Evolutionary conservation across 2,113 vertebrate species (phyloP).

Genomic region (Amazona vittata): DNA sequence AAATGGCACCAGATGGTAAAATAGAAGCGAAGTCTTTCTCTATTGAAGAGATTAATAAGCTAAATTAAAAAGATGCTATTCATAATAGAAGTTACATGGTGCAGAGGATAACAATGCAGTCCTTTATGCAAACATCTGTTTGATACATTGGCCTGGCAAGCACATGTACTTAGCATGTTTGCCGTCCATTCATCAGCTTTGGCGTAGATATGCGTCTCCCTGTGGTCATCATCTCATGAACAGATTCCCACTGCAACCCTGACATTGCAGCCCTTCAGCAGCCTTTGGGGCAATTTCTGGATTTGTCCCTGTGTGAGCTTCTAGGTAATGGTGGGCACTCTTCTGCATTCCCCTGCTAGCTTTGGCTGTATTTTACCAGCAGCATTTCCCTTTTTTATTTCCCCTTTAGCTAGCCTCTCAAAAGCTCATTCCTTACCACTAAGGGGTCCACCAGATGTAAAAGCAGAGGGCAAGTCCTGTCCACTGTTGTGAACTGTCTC

Average conservation of each 20-base stretch:
- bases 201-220: background rate
- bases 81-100: background rate
- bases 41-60: background rate
- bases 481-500: background rate
- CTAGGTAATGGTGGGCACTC: fast-evolving
- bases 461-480: background rate
- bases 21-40: background rate
- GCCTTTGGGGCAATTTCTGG: background rate
- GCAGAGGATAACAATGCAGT: background rate
- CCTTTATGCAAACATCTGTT: background rate
- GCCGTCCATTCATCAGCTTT: background rate
- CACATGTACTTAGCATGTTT: fast-evolving
- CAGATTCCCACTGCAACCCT: background rate
- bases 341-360: background rate
- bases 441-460: background rate
- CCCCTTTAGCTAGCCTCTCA: background rate
- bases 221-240: background rate
- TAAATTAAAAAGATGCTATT: background rate
- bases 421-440: background rate
- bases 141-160: background rate
- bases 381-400: background rate
- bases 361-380: background rate
- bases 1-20: background rate
- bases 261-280: background rate
- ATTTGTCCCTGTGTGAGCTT: fast-evolving